Percentiles rank a stretch among this genome's conserved stretches.
These are phyloP conservation scores for Erebia aethiops DNA, from an alignment of 2,888 invertebrate species.

Conservation along the genomic window DNA sequence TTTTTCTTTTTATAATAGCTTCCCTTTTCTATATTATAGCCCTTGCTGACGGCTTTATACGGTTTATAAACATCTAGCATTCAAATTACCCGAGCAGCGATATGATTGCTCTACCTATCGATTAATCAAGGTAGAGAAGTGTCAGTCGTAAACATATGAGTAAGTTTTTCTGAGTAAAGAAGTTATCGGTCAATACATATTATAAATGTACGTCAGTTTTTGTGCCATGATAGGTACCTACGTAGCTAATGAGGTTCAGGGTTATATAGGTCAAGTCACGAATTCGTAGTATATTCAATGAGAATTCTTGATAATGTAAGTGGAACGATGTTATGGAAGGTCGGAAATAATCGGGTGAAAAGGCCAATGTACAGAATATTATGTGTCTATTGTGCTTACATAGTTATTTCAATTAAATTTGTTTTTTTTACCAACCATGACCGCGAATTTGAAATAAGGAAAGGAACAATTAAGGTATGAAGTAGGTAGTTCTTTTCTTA, in stretches of 20 bases:
- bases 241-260: slow-evolving; percentile 22
- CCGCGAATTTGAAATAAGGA: no score
- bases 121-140: not conserved
- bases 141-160: not conserved
- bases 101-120: not conserved
- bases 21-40: no score
- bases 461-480: no score
- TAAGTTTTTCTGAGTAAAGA: not conserved
- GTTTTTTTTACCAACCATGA: no score
- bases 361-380: not conserved
- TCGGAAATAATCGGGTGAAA: slow-evolving; percentile 7
- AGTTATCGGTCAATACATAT: slow-evolving; percentile 6
- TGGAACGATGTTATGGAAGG: slow-evolving; percentile 21
- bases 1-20: no score
- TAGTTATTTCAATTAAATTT: no score
- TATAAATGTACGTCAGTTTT: not conserved
- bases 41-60: no score
- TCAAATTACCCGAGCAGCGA: not conserved
- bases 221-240: slow-evolving; percentile 10
- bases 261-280: slow-evolving; percentile 25
- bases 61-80: no score
- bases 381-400: no score
- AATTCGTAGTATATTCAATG: slow-evolving; percentile 20
- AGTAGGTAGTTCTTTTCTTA: no score
- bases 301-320: slow-evolving; percentile 24